These are phyloP conservation scores for Echiichthys vipera DNA, from an alignment of 2,797 vertebrate species.

Conservation along the genomic window DNA sequence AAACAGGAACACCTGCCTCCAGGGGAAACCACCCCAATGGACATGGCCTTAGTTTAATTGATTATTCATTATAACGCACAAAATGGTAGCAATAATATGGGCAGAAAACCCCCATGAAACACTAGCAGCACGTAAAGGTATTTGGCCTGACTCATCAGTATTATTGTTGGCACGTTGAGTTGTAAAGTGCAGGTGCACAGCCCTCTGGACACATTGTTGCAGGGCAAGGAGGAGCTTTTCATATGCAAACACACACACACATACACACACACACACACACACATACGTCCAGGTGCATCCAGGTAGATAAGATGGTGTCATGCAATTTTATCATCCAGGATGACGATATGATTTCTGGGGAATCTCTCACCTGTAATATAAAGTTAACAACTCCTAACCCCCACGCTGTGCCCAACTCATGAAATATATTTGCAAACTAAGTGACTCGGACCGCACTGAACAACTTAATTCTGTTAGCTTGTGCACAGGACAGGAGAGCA, in stretches of 20 bases:
- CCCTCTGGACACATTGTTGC: slow-evolving; percentile 49
- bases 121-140: slow-evolving; percentile 45
- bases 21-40: slow-evolving; percentile 61
- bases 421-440: background rate
- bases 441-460: no score
- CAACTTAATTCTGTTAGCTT: no score
- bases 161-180: slow-evolving; percentile 39
- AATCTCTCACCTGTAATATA: slow-evolving; percentile 8
- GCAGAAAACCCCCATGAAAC: slow-evolving; percentile 26
- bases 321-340: slow-evolving; percentile 20
- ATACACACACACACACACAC: background rate
- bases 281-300: slow-evolving; percentile 21
- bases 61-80: slow-evolving; percentile 44
- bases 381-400: slow-evolving; percentile 1
- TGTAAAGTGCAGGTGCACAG: slow-evolving; percentile 70
- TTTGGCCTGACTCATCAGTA: slow-evolving; percentile 31
- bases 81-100: slow-evolving; percentile 18
- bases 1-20: slow-evolving; percentile 58
- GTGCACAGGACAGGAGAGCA: no score
- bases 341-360: background rate
- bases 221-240: slow-evolving; percentile 34
- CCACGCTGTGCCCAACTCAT: background rate
- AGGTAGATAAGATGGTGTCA: slow-evolving; percentile 31
- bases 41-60: slow-evolving; percentile 25
- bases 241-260: slow-evolving; percentile 48